A percentile compares a stretch with the other conserved stretches of the same genome.
phyloP scores from a whole-genome alignment of 1,140 invertebrate genomes.

The Callitettix versicolor region DNA sequence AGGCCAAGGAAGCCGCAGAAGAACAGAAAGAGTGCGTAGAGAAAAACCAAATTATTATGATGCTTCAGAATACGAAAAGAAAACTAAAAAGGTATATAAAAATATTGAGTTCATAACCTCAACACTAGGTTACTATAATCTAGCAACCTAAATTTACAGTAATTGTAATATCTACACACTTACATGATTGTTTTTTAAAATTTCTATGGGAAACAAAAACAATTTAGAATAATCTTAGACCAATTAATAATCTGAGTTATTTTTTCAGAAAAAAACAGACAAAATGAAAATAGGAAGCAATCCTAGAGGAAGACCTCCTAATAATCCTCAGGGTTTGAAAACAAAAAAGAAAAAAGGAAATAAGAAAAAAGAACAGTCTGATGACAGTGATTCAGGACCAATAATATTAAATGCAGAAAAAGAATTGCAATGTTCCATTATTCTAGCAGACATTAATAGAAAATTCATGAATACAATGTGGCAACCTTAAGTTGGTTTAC shows the following conservation, averaged over 20 bases:
- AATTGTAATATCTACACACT: too few species aligned
- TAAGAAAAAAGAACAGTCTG: slow-evolving; percentile 35
- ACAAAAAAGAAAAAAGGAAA: slow-evolving; percentile 29
- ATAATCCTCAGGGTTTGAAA: slow-evolving; percentile 25
- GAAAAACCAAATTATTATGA: slow-evolving; percentile 77
- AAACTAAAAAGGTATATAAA: slow-evolving; percentile 48
- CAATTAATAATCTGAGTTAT: too few species aligned
- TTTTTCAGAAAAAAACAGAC: too few species aligned
- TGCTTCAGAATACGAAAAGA: slow-evolving; percentile 62
- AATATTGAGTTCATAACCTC: too few species aligned
- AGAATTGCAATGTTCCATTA: slow-evolving; percentile 45
- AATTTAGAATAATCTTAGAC: too few species aligned
- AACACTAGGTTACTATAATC: too few species aligned
- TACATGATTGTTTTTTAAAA: too few species aligned
- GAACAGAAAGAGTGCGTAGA: slow-evolving; percentile 61
- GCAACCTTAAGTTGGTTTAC: too few species aligned
- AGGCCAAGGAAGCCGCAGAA: slow-evolving; percentile 28
- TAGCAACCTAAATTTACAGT: too few species aligned
- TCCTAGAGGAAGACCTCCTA: slow-evolving; percentile 44
- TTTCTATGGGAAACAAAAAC: too few species aligned
- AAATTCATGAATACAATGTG: slow-evolving; percentile 37
- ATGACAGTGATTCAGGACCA: slow-evolving; percentile 36
- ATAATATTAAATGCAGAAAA: slow-evolving; percentile 41
- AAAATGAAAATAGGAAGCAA: slow-evolving; percentile 21
- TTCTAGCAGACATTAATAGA: slow-evolving; percentile 59